Evolutionary conservation across 2,888 invertebrate species (phyloP).

Genomic region (Scaptomyza reducta): DNA sequence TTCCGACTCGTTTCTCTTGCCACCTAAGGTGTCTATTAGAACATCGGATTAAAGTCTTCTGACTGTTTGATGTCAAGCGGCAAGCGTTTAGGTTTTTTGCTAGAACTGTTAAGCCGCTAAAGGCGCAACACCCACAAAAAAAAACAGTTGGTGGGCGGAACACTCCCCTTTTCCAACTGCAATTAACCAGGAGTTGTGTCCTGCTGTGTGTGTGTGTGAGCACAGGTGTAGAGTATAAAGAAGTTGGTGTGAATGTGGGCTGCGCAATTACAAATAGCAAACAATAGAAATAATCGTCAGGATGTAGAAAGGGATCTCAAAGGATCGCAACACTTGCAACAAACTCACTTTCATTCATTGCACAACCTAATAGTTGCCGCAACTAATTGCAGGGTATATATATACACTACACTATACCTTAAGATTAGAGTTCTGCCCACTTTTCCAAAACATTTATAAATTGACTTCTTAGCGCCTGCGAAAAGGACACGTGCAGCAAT

Average conservation of each 20-base stretch:
- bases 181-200: constrained; percentile 48
- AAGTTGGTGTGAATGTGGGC: constrained; percentile 63
- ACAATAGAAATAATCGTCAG: constrained; percentile 37
- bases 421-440: constrained; percentile 46
- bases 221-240: constrained; percentile 59
- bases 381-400: constrained; percentile 56
- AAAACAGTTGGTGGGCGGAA: constrained; percentile 39
- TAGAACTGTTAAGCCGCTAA: constrained; percentile 69
- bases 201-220: constrained; percentile 43
- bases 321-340: constrained; percentile 34
- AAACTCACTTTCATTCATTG: constrained; percentile 79
- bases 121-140: constrained; percentile 71
- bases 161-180: constrained; percentile 48
- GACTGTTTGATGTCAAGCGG: constrained; percentile 48
- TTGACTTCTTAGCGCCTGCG: constrained; percentile 75
- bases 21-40: constrained; percentile 70
- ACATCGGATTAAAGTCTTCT: constrained; percentile 1
- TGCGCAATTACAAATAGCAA: constrained; percentile 63
- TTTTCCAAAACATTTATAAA: constrained; percentile 50
- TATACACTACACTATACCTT: neutral
- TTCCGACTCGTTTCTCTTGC: constrained; percentile 14
- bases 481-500: constrained; percentile 61
- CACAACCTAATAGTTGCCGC: constrained; percentile 70
- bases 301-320: neutral
- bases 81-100: constrained; percentile 48